Evolutionary conservation across 2,888 invertebrate genomes (phyloP).

Genomic region (Gordius sp.): DNA sequence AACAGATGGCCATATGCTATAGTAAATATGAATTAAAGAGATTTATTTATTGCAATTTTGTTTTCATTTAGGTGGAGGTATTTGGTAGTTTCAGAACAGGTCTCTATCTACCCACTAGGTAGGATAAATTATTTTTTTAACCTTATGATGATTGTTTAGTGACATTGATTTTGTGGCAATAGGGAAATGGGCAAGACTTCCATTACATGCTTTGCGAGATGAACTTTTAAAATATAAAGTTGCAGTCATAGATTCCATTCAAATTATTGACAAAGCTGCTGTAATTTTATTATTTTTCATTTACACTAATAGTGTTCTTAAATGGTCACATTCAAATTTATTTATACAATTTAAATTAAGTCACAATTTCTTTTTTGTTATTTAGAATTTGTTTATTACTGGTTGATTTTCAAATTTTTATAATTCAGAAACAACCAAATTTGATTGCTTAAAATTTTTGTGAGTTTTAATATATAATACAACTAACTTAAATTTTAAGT

Average conservation of each 20-base stretch:
- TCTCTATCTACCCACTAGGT: constrained; percentile 82
- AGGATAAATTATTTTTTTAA: too few species aligned
- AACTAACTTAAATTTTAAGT: too few species aligned
- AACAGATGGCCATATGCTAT: too few species aligned
- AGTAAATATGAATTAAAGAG: too few species aligned
- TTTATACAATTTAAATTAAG: too few species aligned
- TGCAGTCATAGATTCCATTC: constrained; percentile 60
- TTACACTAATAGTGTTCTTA: too few species aligned
- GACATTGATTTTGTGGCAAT: constrained; percentile 48
- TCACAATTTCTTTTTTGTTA: too few species aligned
- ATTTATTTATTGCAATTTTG: too few species aligned
- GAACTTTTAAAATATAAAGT: constrained; percentile 64
- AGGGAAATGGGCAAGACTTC: constrained; percentile 60
- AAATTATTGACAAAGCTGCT: constrained; percentile 84
- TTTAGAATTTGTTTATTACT: constrained; percentile 8
- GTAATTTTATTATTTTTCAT: constrained; percentile 32
- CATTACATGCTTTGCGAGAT: constrained; percentile 62
- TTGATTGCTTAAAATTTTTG: too few species aligned
- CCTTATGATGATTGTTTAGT: constrained; percentile 30
- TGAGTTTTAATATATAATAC: too few species aligned
- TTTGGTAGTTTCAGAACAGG: constrained; percentile 93
- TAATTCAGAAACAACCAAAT: too few species aligned
- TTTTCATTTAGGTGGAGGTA: constrained; percentile 61
- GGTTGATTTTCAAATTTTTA: neutral
- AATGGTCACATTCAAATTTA: too few species aligned